Evolutionary conservation across 2,888 invertebrate genomes (phyloP), one percentile per base, ranked within the genome.

Genomic region (Apamea anceps): DNA sequence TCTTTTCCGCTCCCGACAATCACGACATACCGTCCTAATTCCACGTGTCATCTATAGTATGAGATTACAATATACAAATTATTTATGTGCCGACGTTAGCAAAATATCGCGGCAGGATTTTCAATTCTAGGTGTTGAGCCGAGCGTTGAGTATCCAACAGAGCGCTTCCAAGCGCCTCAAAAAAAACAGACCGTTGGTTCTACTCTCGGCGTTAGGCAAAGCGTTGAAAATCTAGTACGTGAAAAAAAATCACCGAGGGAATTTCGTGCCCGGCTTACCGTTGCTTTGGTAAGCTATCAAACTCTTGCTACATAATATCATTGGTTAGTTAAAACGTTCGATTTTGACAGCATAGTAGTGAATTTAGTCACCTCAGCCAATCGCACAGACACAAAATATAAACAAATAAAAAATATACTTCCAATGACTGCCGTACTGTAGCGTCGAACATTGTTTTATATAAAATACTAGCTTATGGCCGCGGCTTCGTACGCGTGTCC

Each of bases 351-450:
- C 21, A 66, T 54, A 37, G 28, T 48, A 45, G 37, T 37, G 7
- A 28, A 68, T 32, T 18, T 48, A 18, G 65, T 66, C n/a, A n/a
- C 6, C 42, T 21, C 66, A 67, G 48, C 72, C 80, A 72, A 67
- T 68, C 71, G 4, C 18, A 1, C 80, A 82, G 80, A 84, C 51
- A 75, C 80, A 79, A 70, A 65, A 75, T 66, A 25, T 57, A 63
- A 80, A 80, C 80, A 81, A 72, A 75, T 45, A 45, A 82, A 82
- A 71, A 37, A 54, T 63, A 68, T 37, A 54, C 25, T n/a, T n/a
- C 37, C 37, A 0, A 70, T 28, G 45, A 25, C 48, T 28, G 51
- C 25, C 18, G 13, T 18, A 63, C 8, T 28, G 42, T 68, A 45
- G 67, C 32, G 67, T 62, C 62, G 21, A 68, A 72, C 63, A 70